Evolutionary conservation across 2,113 vertebrate genomes (phyloP).

Genomic region (Bufo bufo): DNA sequence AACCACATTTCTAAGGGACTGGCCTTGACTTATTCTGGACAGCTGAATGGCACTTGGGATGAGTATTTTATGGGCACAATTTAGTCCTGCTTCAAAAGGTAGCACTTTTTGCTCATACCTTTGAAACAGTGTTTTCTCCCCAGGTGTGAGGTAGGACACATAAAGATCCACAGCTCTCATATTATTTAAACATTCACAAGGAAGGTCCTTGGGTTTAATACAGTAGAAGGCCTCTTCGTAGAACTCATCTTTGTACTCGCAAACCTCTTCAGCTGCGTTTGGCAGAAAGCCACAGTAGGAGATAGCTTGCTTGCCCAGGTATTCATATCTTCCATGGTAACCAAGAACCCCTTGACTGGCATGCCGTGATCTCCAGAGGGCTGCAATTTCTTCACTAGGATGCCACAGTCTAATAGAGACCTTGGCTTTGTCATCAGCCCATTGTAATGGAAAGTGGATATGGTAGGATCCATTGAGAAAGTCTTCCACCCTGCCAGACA

Average conservation of each 20-base stretch:
- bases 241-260: conserved; percentile 56
- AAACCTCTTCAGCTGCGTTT: conserved; percentile 46
- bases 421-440: not conserved
- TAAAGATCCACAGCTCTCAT: not conserved
- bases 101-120: not conserved
- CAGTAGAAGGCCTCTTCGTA: conserved; percentile 64
- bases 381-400: not conserved
- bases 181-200: not conserved
- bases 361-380: conserved; percentile 15
- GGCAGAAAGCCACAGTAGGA: not conserved
- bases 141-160: not conserved
- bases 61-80: not conserved
- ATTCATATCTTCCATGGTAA: not conserved
- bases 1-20: not conserved
- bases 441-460: conserved; percentile 13
- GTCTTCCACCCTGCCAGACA: not conserved
- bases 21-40: not conserved
- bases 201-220: not conserved
- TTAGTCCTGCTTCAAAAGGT: no score
- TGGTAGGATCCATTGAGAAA: conserved; percentile 27
- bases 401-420: not conserved
- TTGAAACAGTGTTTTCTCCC: conserved; percentile 1
- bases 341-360: conserved; percentile 1
- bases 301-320: not conserved
- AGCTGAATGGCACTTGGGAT: not conserved